phyloP scores from a whole-genome alignment of 2,888 invertebrate species.

The Campoletis raptor region DNA sequence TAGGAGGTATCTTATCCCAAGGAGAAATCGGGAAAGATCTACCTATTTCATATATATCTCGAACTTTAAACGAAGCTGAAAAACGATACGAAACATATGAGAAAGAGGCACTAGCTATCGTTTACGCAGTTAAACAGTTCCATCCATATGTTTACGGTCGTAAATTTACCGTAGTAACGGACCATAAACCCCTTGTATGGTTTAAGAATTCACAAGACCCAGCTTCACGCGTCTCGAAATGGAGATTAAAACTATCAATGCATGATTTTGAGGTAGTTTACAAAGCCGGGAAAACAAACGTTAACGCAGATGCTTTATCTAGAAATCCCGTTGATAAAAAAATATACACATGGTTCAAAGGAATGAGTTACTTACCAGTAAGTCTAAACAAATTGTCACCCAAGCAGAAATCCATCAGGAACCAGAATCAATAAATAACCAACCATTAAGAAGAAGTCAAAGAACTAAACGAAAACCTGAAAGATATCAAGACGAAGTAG shows the following conservation, averaged over 20 bases:
- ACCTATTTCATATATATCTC: constrained; percentile 35
- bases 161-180: constrained; percentile 22
- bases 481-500: background rate
- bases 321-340: constrained; percentile 44
- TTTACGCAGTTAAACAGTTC: constrained; percentile 38
- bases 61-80: constrained; percentile 38
- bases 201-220: constrained; percentile 20
- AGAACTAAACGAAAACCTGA: constrained; percentile 13
- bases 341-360: background rate
- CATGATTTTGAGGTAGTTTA: constrained; percentile 43
- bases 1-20: background rate
- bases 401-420: background rate
- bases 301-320: constrained; percentile 34
- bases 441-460: background rate
- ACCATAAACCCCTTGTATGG: constrained; percentile 35
- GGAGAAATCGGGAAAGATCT: constrained; percentile 31
- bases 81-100: constrained; percentile 35
- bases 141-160: constrained; percentile 40
- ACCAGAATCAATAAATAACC: background rate
- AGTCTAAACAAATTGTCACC: background rate
- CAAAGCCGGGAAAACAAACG: background rate
- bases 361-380: background rate
- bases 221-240: constrained; percentile 35
- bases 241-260: constrained; percentile 17
- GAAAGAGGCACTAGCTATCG: constrained; percentile 4